Evolutionary conservation across 2,797 vertebrate species (phyloP).

Genomic region (Etheostoma perlongum): DNA sequence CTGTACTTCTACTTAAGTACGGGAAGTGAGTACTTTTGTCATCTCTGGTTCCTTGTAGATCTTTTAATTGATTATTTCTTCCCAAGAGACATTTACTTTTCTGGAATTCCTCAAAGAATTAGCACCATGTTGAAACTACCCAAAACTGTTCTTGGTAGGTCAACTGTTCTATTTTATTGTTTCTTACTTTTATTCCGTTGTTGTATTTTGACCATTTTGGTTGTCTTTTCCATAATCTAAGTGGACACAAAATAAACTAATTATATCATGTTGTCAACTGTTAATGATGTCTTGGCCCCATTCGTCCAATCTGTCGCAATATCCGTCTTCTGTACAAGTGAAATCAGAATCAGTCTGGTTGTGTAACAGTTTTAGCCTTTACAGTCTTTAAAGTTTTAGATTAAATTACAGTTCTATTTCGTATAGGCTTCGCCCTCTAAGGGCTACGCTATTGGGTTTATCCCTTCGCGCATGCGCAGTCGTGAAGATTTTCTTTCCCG

Average conservation of each 20-base stretch:
- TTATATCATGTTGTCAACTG: too few relatives aligned
- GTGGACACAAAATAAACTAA: neutral
- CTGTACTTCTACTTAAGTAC: too few relatives aligned
- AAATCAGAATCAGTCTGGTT: neutral
- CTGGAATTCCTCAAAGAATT: neutral
- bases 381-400: neutral
- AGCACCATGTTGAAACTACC: neutral
- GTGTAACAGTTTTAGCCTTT: constrained; percentile 12
- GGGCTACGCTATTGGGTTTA: too few relatives aligned
- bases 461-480: too few relatives aligned
- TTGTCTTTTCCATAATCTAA: neutral
- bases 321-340: neutral
- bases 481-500: too few relatives aligned
- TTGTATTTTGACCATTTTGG: neutral
- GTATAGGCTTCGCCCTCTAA: too few relatives aligned
- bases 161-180: neutral
- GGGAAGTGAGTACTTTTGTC: too few relatives aligned
- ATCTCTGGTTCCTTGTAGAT: neutral
- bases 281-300: neutral
- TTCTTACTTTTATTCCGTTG: neutral
- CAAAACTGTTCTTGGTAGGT: neutral
- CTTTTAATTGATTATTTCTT: constrained; percentile 35
- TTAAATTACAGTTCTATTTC: constrained; percentile 8
- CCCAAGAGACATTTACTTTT: neutral
- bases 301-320: neutral